These are phyloP conservation scores for Aythya baeri DNA, from an alignment of 2,113 vertebrate species.

Conservation along the genomic window DNA sequence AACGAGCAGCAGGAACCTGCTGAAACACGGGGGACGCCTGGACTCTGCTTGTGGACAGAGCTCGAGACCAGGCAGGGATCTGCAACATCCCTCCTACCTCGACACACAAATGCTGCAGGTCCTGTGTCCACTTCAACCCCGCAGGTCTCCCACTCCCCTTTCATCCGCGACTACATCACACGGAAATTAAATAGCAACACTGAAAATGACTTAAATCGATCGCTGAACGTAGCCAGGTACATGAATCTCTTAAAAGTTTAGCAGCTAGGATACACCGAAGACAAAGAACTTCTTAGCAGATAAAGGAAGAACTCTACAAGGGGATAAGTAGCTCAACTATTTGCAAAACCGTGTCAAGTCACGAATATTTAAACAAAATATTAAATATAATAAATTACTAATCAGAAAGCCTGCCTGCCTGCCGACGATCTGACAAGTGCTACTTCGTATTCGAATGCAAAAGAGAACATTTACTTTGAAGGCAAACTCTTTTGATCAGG, in stretches of 20 bases:
- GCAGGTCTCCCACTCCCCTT: accelerated
- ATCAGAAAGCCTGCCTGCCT: not conserved
- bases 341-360: not conserved
- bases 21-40: accelerated
- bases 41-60: accelerated
- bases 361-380: not conserved
- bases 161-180: accelerated
- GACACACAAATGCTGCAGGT: not conserved
- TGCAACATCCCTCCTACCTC: no score
- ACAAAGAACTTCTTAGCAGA: not conserved
- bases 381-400: constrained; percentile 71
- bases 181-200: not conserved
- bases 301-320: not conserved
- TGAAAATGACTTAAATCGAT: not conserved
- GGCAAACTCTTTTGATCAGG: not conserved
- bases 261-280: not conserved
- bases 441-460: not conserved
- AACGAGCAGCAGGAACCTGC: accelerated
- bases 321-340: not conserved
- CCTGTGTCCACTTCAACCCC: accelerated
- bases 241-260: not conserved
- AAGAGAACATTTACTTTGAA: not conserved
- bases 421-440: not conserved
- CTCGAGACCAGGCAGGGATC: not conserved
- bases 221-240: not conserved